Evolutionary conservation across 2,888 invertebrate species (phyloP).

Genomic region (Odontocolon sp.): DNA sequence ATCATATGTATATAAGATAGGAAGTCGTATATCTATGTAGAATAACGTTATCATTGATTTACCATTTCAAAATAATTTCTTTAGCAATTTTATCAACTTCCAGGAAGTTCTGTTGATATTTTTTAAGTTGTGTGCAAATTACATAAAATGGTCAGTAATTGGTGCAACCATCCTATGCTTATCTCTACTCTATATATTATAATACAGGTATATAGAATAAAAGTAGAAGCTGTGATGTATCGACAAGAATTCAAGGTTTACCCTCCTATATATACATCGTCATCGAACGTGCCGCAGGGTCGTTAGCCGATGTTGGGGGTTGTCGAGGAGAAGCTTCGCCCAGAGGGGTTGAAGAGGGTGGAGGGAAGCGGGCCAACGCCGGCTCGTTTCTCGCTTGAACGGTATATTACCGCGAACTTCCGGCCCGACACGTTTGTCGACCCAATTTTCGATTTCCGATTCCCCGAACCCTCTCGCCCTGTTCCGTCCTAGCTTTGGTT

Average conservation of each 20-base stretch:
- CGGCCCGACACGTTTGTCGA: slow-evolving; percentile 61
- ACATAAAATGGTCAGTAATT: too few relatives aligned
- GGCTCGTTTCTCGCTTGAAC: slow-evolving; percentile 59
- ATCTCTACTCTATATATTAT: too few relatives aligned
- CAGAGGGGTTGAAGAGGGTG: not conserved
- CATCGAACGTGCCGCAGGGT: slow-evolving; percentile 29
- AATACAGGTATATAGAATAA: too few relatives aligned
- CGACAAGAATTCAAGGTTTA: slow-evolving; percentile 37
- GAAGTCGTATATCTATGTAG: too few relatives aligned
- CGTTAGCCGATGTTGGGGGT: slow-evolving; percentile 37
- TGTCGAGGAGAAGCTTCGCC: slow-evolving; percentile 26
- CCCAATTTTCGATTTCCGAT: slow-evolving; percentile 64
- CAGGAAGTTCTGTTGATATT: too few relatives aligned
- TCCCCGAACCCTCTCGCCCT: slow-evolving; percentile 11
- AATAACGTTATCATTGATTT: too few relatives aligned
- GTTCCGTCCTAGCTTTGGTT: slow-evolving; percentile 1
- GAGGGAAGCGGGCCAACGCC: slow-evolving; percentile 29
- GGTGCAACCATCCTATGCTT: too few relatives aligned
- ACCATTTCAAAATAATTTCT: too few relatives aligned
- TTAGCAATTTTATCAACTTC: too few relatives aligned
- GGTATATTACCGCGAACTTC: slow-evolving; percentile 59
- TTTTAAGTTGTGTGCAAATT: too few relatives aligned
- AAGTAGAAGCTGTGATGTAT: not conserved
- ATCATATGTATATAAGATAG: too few relatives aligned
- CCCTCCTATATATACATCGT: not conserved